Evolutionary conservation across 2,888 invertebrate genomes (phyloP).

Genomic region (Aphodius granarius): DNA sequence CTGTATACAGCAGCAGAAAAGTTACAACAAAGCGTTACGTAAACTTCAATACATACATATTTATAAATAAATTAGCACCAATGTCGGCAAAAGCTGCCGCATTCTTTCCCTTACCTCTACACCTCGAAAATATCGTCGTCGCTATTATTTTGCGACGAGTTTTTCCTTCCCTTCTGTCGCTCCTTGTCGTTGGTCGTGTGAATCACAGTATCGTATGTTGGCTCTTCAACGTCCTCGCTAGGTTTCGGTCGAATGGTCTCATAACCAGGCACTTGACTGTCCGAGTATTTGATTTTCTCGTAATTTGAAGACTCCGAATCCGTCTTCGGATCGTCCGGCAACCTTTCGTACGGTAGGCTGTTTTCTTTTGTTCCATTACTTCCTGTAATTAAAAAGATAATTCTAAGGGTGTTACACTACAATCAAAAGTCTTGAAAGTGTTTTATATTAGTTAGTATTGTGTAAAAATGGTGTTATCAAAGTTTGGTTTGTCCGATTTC

Average conservation of each 20-base stretch:
- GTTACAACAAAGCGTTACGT: background rate
- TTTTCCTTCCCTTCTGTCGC: background rate
- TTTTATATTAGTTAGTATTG: too few relatives aligned
- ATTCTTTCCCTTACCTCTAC: constrained; percentile 13
- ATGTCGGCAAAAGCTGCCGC: background rate
- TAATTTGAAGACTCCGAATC: constrained; percentile 42
- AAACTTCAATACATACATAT: background rate
- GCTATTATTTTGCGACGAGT: background rate
- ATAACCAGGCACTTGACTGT: constrained; percentile 17
- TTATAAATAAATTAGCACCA: constrained; percentile 17
- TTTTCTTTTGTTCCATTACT: constrained; percentile 18
- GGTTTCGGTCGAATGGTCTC: constrained; percentile 24
- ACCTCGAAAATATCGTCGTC: constrained; percentile 33
- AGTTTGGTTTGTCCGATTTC: too few relatives aligned
- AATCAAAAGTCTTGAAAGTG: constrained; percentile 21
- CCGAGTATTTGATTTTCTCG: constrained; percentile 37
- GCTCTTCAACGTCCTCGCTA: constrained; percentile 52
- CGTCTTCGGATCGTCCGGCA: constrained; percentile 47
- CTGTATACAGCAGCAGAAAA: background rate
- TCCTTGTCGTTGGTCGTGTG: constrained; percentile 22
- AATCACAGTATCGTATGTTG: constrained; percentile 66
- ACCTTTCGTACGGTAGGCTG: constrained; percentile 67
- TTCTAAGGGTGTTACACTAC: constrained; percentile 29
- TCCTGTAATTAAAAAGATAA: constrained; percentile 26
- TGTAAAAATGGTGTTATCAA: too few relatives aligned